Evolutionary conservation across 92 coral and sea anemone species (phyloP).

Genomic region (Desmophyllum pertusum): DNA sequence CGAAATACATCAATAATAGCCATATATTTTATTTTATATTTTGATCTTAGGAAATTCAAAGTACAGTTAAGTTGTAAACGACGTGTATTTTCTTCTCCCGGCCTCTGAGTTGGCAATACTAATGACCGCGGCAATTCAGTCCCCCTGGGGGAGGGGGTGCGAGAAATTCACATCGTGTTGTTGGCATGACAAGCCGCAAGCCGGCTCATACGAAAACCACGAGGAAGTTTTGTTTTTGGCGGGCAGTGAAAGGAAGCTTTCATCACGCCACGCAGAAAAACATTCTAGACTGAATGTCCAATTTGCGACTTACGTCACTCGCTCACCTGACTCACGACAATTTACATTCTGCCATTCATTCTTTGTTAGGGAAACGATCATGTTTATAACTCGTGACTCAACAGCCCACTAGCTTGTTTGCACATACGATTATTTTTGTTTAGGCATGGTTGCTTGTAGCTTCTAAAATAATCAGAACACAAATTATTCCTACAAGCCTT

Average conservation of each 20-base stretch:
- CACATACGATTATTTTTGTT: not conserved
- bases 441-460: not conserved
- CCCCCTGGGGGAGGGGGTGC: not conserved
- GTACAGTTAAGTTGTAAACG: not conserved
- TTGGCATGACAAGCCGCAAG: too few relatives aligned
- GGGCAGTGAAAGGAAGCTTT: not conserved
- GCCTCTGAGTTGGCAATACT: too few relatives aligned
- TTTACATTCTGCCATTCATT: not conserved
- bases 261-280: constrained; percentile 3
- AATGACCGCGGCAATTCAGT: too few relatives aligned
- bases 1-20: too few relatives aligned
- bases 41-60: not conserved
- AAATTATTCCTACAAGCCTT: too few relatives aligned
- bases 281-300: not conserved
- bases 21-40: too few relatives aligned
- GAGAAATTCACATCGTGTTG: too few relatives aligned
- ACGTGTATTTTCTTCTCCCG: too few relatives aligned
- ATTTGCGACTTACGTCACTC: constrained; percentile 1
- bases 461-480: too few relatives aligned
- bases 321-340: constrained; percentile 16
- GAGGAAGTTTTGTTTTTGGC: not conserved
- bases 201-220: not conserved
- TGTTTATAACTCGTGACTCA: constrained; percentile 21
- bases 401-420: not conserved
- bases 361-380: constrained; percentile 10